Evolutionary conservation across 2,113 vertebrate genomes (phyloP), one percentile per base, ranked within the genome.

Genomic region (Pterophyllum scalare): DNA sequence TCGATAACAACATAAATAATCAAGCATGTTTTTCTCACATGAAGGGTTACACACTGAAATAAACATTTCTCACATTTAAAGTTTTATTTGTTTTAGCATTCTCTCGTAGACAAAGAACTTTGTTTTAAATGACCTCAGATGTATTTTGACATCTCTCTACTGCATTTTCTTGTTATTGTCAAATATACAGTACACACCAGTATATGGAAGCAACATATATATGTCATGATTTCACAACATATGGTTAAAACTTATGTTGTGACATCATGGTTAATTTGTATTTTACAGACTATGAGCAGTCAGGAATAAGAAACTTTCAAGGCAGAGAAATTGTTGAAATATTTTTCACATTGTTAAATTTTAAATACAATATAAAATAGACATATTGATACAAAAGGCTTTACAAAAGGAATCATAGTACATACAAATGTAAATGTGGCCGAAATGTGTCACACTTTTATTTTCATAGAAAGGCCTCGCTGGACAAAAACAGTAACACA

Each of bases 331-430:
- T 56, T 0, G 78, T 10, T 82, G 54, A 82, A 52, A 82, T 89
- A 91, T 64, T 89, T 61, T 74, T 82, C 91, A 91, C 91, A 91
- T 28, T 28, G 28, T 87, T 88, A 0, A 46, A 43, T 84, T 64
- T 80, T 54, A 78, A 79, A 88, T 81, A 83, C 35, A 81, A 54
- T 20, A 20, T 20, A 6, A 54, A 9, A 54, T n/a, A 54, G 5
- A n/a, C 10, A 74, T 2, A 88, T 62, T 3, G 64, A 74, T 13
- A 59, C 22, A 52, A 3, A 65, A 3, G 6, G 24, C 11, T 57
- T 56, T 62, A 81, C 33, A 85, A 85, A 83, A 83, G 64, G 33
- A 59, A 59, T 24, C 65, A 74, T 13, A 28, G 31, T 57, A 52
- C 59, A 85, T 43, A 67, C 43, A 84, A 82, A 74, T 49, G 19